Percentiles rank a stretch among this genome's conserved stretches.
These are phyloP conservation scores for Phoxinus phoxinus DNA, from an alignment of 2,113 vertebrate species.

Conservation along the genomic window DNA sequence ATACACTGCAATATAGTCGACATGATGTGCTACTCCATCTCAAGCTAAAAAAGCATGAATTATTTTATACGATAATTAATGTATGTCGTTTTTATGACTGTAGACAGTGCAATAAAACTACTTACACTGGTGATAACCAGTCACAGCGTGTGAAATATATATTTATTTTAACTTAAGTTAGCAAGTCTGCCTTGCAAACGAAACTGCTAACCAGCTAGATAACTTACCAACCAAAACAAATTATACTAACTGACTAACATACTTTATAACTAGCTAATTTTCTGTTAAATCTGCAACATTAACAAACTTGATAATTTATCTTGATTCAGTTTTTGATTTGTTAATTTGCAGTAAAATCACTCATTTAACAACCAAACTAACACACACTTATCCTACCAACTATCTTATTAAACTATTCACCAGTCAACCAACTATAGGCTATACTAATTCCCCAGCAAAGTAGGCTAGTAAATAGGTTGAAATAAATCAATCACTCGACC, in stretches of 20 bases:
- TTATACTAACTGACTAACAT: background rate
- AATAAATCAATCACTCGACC: slow-evolving; percentile 5
- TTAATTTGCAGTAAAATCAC: background rate
- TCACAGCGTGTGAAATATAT: too few relatives aligned
- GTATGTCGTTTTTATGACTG: background rate
- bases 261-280: background rate
- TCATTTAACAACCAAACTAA: background rate
- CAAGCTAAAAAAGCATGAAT: background rate
- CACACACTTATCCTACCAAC: too few relatives aligned
- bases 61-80: background rate
- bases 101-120: background rate
- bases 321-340: background rate
- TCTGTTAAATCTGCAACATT: background rate
- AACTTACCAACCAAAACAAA: background rate
- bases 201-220: background rate
- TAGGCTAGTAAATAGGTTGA: background rate
- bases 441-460: background rate
- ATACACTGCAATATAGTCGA: background rate
- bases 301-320: too few relatives aligned
- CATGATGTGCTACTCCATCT: background rate
- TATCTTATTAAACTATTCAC: too few relatives aligned
- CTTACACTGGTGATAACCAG: background rate
- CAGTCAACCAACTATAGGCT: too few relatives aligned
- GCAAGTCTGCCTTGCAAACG: background rate
- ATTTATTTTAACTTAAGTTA: too few relatives aligned